Conservation (phyloP, 2,113 vertebrate genomes). For the Coreoperca whiteheadi region DNA sequence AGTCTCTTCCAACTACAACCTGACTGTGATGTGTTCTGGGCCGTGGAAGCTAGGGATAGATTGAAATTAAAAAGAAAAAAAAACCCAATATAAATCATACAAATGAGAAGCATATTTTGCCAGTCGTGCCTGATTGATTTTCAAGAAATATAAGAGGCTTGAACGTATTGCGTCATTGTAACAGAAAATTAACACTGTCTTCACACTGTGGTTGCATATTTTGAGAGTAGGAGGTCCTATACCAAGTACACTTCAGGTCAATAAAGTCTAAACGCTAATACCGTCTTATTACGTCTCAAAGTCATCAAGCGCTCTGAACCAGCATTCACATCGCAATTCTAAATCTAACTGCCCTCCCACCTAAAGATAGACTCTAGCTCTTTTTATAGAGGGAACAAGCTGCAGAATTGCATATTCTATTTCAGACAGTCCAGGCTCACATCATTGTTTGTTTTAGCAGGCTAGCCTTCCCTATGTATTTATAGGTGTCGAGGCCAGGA, state of each 20-base stretch:
- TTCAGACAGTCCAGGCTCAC: constrained; percentile 68
- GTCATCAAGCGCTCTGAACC: constrained; percentile 57
- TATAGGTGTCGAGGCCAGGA: constrained; percentile 77
- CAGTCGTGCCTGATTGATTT: constrained; percentile 44
- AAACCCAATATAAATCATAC: constrained; percentile 31
- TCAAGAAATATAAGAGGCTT: constrained; percentile 27
- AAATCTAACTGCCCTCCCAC: constrained; percentile 62
- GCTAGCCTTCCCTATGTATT: constrained; percentile 75
- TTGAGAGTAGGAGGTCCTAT: constrained; percentile 11
- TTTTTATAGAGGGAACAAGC: constrained; percentile 67
- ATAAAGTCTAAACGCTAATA: constrained; percentile 53
- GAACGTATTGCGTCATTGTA: constrained; percentile 23
- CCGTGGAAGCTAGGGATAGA: constrained; percentile 7
- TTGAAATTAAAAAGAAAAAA: constrained; percentile 38
- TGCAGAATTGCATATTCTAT: constrained; percentile 80
- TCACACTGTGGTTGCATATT: not conserved
- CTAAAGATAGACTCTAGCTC: constrained; percentile 67
- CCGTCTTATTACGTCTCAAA: constrained; percentile 60
- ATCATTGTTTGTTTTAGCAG: constrained; percentile 82
- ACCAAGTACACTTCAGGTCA: constrained; percentile 47
- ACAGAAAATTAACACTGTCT: constrained; percentile 14
- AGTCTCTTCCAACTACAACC: constrained; percentile 49
- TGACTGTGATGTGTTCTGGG: constrained; percentile 46
- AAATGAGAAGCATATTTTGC: constrained; percentile 43
- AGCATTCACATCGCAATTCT: constrained; percentile 54